phyloP scores from a whole-genome alignment of 2,797 vertebrate species.

The Gadopsis marmoratus region DNA sequence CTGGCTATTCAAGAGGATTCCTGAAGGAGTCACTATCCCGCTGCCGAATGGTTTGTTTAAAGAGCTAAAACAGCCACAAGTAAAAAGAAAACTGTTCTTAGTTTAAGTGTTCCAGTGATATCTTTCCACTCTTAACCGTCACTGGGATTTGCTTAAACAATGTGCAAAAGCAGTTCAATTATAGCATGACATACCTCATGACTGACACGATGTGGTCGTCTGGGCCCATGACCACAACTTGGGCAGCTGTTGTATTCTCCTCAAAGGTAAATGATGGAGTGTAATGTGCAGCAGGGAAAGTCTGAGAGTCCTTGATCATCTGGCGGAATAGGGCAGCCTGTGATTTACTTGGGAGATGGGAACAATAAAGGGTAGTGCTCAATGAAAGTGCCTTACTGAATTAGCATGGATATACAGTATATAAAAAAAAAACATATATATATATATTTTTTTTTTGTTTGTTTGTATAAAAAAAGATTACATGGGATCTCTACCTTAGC shows the following conservation, averaged over 20 bases:
- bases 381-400: neutral
- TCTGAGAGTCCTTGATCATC: constrained; percentile 91
- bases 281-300: constrained; percentile 83
- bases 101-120: neutral
- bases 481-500: constrained; percentile 87
- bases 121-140: neutral
- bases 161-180: neutral
- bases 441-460: too few species aligned
- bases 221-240: constrained; percentile 96
- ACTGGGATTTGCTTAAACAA: neutral
- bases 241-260: constrained; percentile 86
- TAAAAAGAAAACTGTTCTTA: constrained; percentile 3
- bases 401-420: neutral
- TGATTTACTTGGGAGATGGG: constrained; percentile 85
- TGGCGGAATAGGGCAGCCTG: constrained; percentile 89
- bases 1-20: constrained; percentile 97
- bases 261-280: constrained; percentile 83
- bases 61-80: constrained; percentile 84
- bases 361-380: constrained; percentile 29
- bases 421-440: too few species aligned
- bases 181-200: constrained; percentile 86
- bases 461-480: too few species aligned
- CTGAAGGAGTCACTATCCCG: constrained; percentile 93
- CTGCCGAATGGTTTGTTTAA: constrained; percentile 97
- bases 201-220: constrained; percentile 96